Base-by-base conservation (phyloP, 2,113 vertebrate genomes). In the Trogon melanurus region DNA sequence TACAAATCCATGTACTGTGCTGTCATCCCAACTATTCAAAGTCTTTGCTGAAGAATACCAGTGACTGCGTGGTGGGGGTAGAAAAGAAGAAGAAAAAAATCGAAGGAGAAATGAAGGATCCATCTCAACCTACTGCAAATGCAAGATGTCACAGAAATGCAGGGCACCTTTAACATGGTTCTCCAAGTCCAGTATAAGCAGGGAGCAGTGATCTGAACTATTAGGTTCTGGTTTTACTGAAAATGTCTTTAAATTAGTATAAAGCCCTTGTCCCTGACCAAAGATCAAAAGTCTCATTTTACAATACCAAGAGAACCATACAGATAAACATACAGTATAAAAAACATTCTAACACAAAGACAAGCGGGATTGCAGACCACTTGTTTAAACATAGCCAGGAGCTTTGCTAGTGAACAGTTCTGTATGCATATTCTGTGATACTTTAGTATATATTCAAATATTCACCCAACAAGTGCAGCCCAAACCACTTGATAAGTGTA, bases 1-100 rank as follows among this genome's bases (percentile, higher is more conserved):
- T 93, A 91, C n/a, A 66, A 93, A 95, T 81, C 65, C n/a, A 18
- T 1, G n/a, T 41, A 56, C 61, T 45, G 34, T 29, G 50, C 84
- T 85, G 96, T 80, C 58, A 76, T 81, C 50, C 62, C 66, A 93
- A 57, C 30, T 89, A 81, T 89, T 91, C 87, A 66, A 95, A 84
- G 61, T 58, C 36, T 70, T 65, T 85, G 58, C 48, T 85, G 47
- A 92, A 70, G n/a, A 86, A 34, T 67, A 89, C 50, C 30, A 65
- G 45, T 72, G 45, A 54, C n/a, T 57, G 71, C 12, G 44, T 48
- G 36, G 27, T 8, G 9, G 61, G 61, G 34, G 32, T 53, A 15
- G 70, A 74, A 83, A 67, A 79, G 23, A 66, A 3, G 1, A 48
- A 36, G 36, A 64, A 60, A 73, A 78, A 79, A 41, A 41, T 41